These are phyloP conservation scores for Pseudomyrmex cubaensis DNA, from an alignment of 1,140 invertebrate genomes.

Conservation along the genomic window DNA sequence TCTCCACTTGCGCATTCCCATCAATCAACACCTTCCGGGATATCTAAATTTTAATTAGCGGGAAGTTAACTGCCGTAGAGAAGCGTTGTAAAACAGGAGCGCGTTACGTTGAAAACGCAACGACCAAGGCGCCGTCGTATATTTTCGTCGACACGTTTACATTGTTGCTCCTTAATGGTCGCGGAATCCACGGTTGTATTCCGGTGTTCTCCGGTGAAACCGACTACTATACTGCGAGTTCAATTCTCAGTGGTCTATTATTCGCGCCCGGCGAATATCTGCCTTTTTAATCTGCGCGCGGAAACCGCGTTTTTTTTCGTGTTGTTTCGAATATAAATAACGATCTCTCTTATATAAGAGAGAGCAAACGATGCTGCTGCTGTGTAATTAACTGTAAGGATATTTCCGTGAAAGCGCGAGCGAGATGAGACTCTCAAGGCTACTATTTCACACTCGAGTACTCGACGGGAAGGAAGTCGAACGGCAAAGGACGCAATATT, in stretches of 20 bases:
- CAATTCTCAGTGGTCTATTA: background rate
- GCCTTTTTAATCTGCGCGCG: background rate
- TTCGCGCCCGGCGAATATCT: no score
- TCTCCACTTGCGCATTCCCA: background rate
- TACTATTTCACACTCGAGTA: slow-evolving; percentile 26
- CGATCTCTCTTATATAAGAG: background rate
- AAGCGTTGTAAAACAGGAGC: background rate
- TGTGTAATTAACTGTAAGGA: slow-evolving; percentile 18
- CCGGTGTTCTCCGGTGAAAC: background rate
- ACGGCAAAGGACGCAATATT: slow-evolving; percentile 37
- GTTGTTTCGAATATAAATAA: background rate
- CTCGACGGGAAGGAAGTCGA: slow-evolving; percentile 15
- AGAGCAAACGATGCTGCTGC: background rate
- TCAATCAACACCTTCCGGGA: background rate
- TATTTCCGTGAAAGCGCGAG: background rate
- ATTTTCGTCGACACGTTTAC: background rate
- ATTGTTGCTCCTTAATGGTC: background rate
- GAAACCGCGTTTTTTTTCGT: background rate
- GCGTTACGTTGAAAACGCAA: background rate
- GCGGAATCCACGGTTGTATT: no score
- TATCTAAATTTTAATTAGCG: slow-evolving; percentile 30
- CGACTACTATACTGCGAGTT: background rate
- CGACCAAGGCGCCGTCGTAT: background rate
- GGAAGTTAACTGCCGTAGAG: background rate
- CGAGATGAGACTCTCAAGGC: background rate